Conservation (phyloP, 2,888 invertebrate genomes). For the Formica aserva region DNA sequence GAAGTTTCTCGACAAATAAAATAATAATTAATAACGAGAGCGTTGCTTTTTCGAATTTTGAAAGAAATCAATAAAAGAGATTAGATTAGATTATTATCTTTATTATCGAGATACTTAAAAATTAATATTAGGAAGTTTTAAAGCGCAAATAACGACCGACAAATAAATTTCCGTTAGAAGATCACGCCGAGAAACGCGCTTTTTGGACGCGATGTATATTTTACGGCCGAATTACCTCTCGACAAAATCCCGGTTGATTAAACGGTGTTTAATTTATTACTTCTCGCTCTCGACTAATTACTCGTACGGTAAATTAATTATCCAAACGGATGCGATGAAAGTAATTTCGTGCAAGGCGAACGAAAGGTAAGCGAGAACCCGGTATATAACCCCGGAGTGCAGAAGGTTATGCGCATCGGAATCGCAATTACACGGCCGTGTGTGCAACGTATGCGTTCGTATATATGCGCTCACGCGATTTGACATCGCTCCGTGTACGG, state of each 20-base stretch:
- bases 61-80: not conserved
- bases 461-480: constrained; percentile 8
- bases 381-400: not conserved
- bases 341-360: not conserved
- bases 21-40: too few species aligned
- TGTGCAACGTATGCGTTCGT: not conserved
- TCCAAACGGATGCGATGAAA: not conserved
- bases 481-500: constrained; percentile 36
- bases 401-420: constrained; percentile 6
- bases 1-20: not conserved
- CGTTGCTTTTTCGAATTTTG: not conserved
- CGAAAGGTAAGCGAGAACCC: not conserved
- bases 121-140: not conserved
- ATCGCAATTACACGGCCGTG: constrained; percentile 2
- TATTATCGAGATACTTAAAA: not conserved
- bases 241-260: not conserved
- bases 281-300: not conserved
- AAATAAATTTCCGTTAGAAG: not conserved
- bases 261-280: not conserved
- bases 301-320: constrained; percentile 3
- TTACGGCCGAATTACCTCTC: not conserved
- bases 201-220: not conserved
- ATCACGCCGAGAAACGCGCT: not conserved
- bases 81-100: not conserved
- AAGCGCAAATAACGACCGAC: not conserved